Evolutionary conservation across 2,113 vertebrate species (phyloP), one percentile per base, ranked within the genome.

Genomic region (Trinectes maculatus): DNA sequence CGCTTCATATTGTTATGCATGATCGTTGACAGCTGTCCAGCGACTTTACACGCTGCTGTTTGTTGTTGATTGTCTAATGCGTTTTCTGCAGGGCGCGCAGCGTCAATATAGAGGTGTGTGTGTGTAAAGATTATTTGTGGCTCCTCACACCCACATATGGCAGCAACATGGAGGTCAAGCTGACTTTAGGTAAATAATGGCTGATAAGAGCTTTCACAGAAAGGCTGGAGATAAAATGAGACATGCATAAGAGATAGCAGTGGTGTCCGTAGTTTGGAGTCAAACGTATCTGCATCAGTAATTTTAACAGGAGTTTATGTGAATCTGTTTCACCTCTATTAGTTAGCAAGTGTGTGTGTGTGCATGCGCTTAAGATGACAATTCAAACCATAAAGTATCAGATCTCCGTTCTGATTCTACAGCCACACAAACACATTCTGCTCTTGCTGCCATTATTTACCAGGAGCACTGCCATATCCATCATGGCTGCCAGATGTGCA

Each of bases 141-240:
- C 15, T 52, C 58, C 15, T 24, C 31, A 8, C 19, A 44, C 18
- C 3, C 21, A 40, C 69, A 31, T 48, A 21, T 31, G 68, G 39
- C 36, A 8, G 24, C 72, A 34, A 55, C 18, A 56, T 56, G 52
- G 57, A 61, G 74, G 61, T 72, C 49, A 5, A 1, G 5, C 10
- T 22, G 31, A 29, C n/a, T 11, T 24, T 51, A 22, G 15, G 55
- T 28, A 25, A 60, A 51, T 8, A 46, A 44, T 16, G 44, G 43
- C n/a, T n/a, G 3, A 5, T 15, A 2, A 43, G 24, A n/a, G 58
- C 37, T 33, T 3, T 19, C n/a, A 26, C 9, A 24, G 4, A 1
- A 5, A 3, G 10, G 13, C 29, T 22, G 22, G 8, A 26, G 18
- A 0, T 42, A 9, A 43, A 21, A 12, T 12, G 16, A n/a, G 21